phyloP scores from a whole-genome alignment of 2,797 vertebrate genomes.

The Euthynnus affinis region DNA sequence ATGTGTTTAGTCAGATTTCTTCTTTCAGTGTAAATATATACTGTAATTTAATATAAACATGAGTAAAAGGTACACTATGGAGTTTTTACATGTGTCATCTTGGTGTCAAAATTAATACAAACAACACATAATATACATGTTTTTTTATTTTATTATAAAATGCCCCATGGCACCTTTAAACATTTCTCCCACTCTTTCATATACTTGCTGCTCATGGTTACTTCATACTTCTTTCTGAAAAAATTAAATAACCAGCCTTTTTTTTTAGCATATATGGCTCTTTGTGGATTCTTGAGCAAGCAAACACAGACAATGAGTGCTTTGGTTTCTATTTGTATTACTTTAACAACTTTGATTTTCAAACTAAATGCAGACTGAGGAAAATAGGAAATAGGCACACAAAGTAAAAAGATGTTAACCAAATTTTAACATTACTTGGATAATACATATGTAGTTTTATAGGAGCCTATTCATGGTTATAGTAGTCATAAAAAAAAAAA shows the following conservation, averaged over 20 bases:
- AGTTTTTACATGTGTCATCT: too few species aligned
- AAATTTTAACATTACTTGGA: slow-evolving; percentile 9
- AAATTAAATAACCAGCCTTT: not conserved
- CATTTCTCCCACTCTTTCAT: not conserved
- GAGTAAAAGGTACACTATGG: not conserved
- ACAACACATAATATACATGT: too few species aligned
- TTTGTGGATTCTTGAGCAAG: not conserved
- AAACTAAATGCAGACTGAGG: not conserved
- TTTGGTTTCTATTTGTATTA: not conserved
- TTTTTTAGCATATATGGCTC: not conserved
- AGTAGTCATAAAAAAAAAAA: slow-evolving; percentile 31
- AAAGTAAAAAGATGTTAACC: slow-evolving; percentile 9
- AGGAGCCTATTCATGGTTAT: slow-evolving; percentile 8
- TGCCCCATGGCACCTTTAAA: too few species aligned
- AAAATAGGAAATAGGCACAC: not conserved
- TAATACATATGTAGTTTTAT: slow-evolving; percentile 26
- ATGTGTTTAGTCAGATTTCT: not conserved
- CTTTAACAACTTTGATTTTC: not conserved
- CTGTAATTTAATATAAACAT: not conserved
- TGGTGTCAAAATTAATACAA: too few species aligned
- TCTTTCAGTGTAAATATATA: too few species aligned
- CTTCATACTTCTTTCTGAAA: too few species aligned
- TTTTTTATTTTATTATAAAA: too few species aligned
- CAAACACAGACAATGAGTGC: not conserved
- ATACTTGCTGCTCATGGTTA: not conserved